Evolutionary conservation across 2,113 vertebrate genomes (phyloP).

Genomic region (Phodopus roborovskii): DNA sequence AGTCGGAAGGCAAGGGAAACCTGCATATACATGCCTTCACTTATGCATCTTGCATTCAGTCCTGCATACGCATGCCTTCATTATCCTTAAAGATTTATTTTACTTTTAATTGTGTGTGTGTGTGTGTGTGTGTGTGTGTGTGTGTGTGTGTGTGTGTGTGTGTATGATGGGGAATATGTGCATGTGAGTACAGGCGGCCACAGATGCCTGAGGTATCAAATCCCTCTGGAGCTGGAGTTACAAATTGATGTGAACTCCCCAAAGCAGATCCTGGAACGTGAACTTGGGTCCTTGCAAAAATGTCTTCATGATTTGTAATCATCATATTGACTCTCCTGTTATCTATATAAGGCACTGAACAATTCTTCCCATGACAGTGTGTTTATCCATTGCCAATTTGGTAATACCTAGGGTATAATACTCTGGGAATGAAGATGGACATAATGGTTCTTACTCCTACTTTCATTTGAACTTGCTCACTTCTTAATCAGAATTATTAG

Average conservation of each 20-base stretch:
- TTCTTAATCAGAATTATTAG: background rate
- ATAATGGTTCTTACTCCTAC: background rate
- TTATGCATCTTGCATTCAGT: background rate
- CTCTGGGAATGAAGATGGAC: background rate
- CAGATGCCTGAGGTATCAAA: background rate
- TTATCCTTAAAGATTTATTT: background rate
- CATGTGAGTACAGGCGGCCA: background rate
- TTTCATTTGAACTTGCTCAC: constrained; percentile 27
- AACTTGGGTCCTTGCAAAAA: background rate
- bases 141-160: too few species aligned
- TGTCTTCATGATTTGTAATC: background rate
- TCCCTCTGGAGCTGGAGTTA: background rate
- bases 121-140: too few species aligned
- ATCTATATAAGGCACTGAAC: background rate
- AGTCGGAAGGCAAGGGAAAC: background rate
- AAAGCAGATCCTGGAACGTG: background rate
- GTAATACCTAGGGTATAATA: background rate
- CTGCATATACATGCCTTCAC: background rate
- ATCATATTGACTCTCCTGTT: background rate
- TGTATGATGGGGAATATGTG: background rate
- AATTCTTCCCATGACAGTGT: background rate
- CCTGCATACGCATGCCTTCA: background rate
- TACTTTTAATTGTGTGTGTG: background rate
- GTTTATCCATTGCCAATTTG: background rate
- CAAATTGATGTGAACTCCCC: background rate